Conservation (phyloP, 2,888 invertebrate species). For the Tuberolachnus salignus region DNA sequence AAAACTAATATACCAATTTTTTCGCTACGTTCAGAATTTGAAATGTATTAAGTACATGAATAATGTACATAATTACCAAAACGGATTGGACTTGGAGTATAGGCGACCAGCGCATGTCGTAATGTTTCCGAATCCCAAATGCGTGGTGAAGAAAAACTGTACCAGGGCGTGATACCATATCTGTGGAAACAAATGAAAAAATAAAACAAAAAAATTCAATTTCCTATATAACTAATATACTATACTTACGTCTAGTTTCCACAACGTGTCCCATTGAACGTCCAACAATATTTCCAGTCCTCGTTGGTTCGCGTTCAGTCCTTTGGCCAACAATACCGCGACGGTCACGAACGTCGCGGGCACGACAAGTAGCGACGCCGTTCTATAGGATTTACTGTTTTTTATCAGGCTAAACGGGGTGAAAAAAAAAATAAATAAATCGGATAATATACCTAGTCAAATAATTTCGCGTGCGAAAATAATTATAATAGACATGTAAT, state of each 20-base stretch:
- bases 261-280: constrained; percentile 62
- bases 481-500: no score
- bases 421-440: no score
- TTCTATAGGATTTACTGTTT: constrained; percentile 66
- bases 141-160: constrained; percentile 71
- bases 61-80: constrained; percentile 65
- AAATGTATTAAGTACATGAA: no score
- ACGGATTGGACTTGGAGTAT: constrained; percentile 70
- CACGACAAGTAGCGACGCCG: constrained; percentile 63
- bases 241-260: constrained; percentile 62
- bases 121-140: constrained; percentile 70
- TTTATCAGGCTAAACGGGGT: constrained; percentile 63
- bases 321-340: constrained; percentile 61
- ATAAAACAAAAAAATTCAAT: background rate
- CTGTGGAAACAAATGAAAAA: constrained; percentile 61
- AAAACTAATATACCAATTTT: no score
- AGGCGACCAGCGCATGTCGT: constrained; percentile 71
- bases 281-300: constrained; percentile 59
- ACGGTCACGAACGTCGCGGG: constrained; percentile 63
- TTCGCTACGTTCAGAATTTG: no score
- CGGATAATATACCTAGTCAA: no score
- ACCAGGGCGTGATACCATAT: constrained; percentile 71
- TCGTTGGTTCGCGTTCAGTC: constrained; percentile 62
- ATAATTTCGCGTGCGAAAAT: no score
- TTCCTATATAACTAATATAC: background rate